Evolutionary conservation across 2,797 vertebrate genomes (phyloP).

Genomic region (Chrysocyon brachyurus): DNA sequence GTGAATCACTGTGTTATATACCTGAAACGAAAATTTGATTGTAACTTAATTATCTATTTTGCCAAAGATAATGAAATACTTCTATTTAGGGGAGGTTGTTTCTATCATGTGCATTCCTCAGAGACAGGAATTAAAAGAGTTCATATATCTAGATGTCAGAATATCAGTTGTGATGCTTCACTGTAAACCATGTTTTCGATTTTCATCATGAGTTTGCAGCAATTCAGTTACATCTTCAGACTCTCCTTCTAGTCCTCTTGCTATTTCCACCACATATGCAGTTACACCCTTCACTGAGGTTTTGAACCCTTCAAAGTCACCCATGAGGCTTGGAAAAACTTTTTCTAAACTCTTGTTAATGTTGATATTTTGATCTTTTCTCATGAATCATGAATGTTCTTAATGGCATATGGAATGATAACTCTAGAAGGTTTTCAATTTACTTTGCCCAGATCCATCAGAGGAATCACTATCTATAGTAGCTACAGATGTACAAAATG

Average conservation of each 20-base stretch:
- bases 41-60: neutral
- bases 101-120: neutral
- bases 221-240: neutral
- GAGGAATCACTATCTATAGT: neutral
- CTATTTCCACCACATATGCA: neutral
- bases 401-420: neutral
- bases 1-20: neutral
- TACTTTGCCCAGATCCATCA: neutral
- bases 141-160: neutral
- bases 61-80: neutral
- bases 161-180: neutral
- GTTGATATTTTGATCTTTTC: neutral
- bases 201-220: neutral
- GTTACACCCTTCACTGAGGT: neutral
- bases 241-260: neutral
- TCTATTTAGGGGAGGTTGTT: neutral
- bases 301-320: neutral
- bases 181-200: neutral
- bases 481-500: neutral
- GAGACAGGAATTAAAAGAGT: neutral
- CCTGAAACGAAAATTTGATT: neutral
- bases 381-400: neutral
- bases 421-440: neutral
- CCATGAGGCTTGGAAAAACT: neutral
- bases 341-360: neutral